Base-by-base conservation (phyloP, 1,140 invertebrate genomes). In the Drosophila fuyamai region DNA sequence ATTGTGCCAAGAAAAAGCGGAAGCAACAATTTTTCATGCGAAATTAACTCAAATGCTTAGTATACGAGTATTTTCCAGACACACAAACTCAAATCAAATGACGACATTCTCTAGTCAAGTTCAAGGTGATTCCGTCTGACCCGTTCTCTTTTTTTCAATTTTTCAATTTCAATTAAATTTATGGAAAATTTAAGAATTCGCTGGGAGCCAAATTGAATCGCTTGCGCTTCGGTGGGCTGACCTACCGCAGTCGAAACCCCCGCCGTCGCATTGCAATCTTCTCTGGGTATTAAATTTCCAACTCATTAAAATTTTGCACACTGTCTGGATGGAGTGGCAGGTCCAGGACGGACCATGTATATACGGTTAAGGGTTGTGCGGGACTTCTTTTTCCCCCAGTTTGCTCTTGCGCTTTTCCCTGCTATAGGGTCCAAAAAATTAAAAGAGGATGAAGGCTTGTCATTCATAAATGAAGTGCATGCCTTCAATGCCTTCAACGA, bases 281-380 rank as follows among this genome's bases (percentile, higher is more conserved):
- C 54, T 57, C 68, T 55, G 67, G 57, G 72, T 88, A 89, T 88
- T 89, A 89, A 89, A 88, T 88, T 88, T 89, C 84, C 84, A 88
- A 84, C 84, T 88, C 84, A 88, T 88, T 88, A 88, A 84, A 88
- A 88, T 88, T 82, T 88, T 83, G 80, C 76, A 79, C 76, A 83
- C 76, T 86, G 76, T 86, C 68, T 88, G 82, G 78, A 60, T 73
- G 80, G 58, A 41, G 56, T 53, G 47, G 56, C 59, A 63, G 65
- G 76, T 41, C 44, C 46, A 59, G 44, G 32, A 46, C 38, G 2
- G 23, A 67, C 46, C 43, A 29, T 29, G 41, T 46, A 29, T 29
- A 55, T 53, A 58, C 38, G 68, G 50, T 60, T 66, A 48, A 59
- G 60, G 32, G 53, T 44, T 60, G 57, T 47, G 46, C 32, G 44